Base-by-base conservation (phyloP, 2,888 invertebrate species). In the Hirudinaria manillensis region DNA sequence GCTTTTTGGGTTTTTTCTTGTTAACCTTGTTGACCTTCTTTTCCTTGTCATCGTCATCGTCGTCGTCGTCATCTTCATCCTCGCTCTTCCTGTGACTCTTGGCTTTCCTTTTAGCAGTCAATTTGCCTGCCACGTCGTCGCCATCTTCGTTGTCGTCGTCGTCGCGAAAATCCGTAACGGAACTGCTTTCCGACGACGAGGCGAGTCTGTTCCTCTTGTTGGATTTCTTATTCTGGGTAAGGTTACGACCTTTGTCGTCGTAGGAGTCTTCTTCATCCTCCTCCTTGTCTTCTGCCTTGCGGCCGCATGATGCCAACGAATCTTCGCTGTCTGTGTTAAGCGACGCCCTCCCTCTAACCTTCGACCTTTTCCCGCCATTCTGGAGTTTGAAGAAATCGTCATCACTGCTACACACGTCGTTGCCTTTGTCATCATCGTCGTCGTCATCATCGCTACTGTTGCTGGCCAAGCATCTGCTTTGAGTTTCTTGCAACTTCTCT, bases 1-100 rank as follows among this genome's bases (percentile, higher is more conserved):
- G 27, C 45, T 24, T 65, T 55, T 61, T 73, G n/a, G 27, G 36
- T 10, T 27, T 72, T 34, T 75, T 70, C 24, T 67, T 56, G 67
- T 24, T 90, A 84, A 93, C 91, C 79, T 92, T 82, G 55, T 91
- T 91, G 29, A 36, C 32, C 29, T 45, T 53, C 34, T 72, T 67
- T 61, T 32, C 71, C 51, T 45, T 75, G 24, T 29, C 66, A 24
- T 53, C 72, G 29, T 71, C 75, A n/a, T 65, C 53, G 2, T 73
- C 55, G 21, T 72, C 72, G n/a, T 55, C 56, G 32, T 72, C 72
- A 55, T 56, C n/a, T 72, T 38, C 10, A 32, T 32, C 16, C n/a
- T n/a, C 45, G 16, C 45, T 45, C 45, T 70, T 70, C 45, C 16
- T 70, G 2, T n/a, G 70, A 51, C 24, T 13, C 29, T 61, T 61